These are phyloP conservation scores for Daktulosphaira vitifoliae DNA, from an alignment of 1,140 invertebrate species.

Conservation along the genomic window DNA sequence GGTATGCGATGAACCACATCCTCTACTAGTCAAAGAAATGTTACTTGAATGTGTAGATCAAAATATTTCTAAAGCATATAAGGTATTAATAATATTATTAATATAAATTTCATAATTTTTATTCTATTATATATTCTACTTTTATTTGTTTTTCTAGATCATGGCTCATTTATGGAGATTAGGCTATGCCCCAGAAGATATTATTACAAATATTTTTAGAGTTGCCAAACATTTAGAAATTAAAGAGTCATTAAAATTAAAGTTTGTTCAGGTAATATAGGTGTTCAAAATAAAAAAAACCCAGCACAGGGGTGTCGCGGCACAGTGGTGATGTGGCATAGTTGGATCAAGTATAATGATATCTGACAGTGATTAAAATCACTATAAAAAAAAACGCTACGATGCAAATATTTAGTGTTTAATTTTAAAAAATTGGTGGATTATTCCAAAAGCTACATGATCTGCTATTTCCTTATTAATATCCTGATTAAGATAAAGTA, in stretches of 20 bases:
- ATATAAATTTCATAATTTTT: neutral
- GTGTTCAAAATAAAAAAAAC: too few species aligned
- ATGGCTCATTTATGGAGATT: conserved; percentile 81
- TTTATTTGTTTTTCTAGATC: conserved; percentile 47
- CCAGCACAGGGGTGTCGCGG: too few species aligned
- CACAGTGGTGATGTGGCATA: too few species aligned
- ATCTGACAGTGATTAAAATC: too few species aligned
- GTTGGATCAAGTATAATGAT: too few species aligned
- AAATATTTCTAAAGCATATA: conserved; percentile 81
- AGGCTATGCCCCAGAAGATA: conserved; percentile 93
- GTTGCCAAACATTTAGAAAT: conserved; percentile 81
- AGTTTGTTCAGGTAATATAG: conserved; percentile 84
- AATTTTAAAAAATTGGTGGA: too few species aligned
- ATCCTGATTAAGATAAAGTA: too few species aligned
- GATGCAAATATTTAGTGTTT: too few species aligned
- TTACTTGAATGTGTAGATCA: conserved; percentile 70
- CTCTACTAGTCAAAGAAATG: conserved; percentile 86
- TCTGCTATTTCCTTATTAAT: too few species aligned
- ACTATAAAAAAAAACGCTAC: too few species aligned
- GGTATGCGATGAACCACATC: conserved; percentile 99
- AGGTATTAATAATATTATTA: conserved; percentile 47
- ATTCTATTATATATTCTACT: conserved; percentile 7
- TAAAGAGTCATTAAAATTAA: conserved; percentile 71
- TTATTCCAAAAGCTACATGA: too few species aligned
- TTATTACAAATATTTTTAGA: conserved; percentile 88